A percentile compares a stretch with the other conserved stretches of the same genome.
Conservation (phyloP, 2,113 vertebrate genomes). For the Emberiza fucata region DNA sequence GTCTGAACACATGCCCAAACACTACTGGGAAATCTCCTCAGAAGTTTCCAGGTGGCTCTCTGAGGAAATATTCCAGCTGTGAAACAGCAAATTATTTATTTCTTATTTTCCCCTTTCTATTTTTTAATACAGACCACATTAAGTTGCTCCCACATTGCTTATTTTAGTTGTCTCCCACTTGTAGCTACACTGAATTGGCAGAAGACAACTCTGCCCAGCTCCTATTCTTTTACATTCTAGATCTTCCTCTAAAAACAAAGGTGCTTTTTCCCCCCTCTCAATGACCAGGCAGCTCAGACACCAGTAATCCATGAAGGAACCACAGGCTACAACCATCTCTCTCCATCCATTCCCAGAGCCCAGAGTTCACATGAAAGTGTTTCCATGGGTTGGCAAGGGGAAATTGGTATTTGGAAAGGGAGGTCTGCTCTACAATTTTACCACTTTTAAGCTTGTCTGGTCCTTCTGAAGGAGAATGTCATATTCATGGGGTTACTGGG, state of each 20-base stretch:
- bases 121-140: background rate
- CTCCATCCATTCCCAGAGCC: background rate
- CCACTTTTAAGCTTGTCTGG: background rate
- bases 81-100: background rate
- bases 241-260: background rate
- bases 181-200: background rate
- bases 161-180: background rate
- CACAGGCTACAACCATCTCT: background rate
- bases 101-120: background rate
- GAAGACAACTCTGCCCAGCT: background rate
- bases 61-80: background rate
- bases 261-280: background rate
- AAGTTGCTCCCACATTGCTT: fast-evolving
- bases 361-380: background rate
- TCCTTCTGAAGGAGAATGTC: background rate
- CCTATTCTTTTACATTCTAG: background rate
- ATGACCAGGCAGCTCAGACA: background rate
- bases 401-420: background rate
- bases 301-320: background rate
- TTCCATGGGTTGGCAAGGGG: background rate
- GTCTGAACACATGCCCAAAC: background rate
- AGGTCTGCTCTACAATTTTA: background rate
- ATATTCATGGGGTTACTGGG: background rate
- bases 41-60: background rate
- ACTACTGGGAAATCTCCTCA: background rate